These are phyloP conservation scores for Synchiropus splendidus DNA, from an alignment of 2,113 vertebrate species.

Conservation along the genomic window DNA sequence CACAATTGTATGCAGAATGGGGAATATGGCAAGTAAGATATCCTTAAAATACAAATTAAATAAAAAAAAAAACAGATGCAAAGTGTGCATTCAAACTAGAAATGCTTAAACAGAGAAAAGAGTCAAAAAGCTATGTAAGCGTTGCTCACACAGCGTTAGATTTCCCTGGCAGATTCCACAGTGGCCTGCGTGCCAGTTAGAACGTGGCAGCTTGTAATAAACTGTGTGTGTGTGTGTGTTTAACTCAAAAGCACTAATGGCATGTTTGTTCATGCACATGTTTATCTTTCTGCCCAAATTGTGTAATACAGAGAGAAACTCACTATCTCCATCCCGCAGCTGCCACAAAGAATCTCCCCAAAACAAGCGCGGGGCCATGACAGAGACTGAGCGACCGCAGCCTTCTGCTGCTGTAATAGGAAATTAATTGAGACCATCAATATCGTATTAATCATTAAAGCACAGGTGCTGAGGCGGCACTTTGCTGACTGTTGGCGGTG, in stretches of 20 bases:
- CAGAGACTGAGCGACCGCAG: conserved; percentile 65
- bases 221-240: conserved; percentile 25
- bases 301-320: conserved; percentile 16
- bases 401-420: conserved; percentile 70
- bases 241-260: conserved; percentile 22
- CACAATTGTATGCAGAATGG: too few relatives aligned
- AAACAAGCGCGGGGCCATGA: conserved; percentile 61
- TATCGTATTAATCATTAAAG: conserved; percentile 78
- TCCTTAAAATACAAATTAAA: too few relatives aligned
- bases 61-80: too few relatives aligned
- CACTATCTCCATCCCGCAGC: conserved; percentile 64
- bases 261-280: conserved; percentile 22
- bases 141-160: too few relatives aligned
- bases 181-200: too few relatives aligned
- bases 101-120: too few relatives aligned
- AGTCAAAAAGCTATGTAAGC: too few relatives aligned
- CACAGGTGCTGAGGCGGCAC: conserved; percentile 73
- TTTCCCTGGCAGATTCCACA: too few relatives aligned
- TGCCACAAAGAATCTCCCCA: conserved; percentile 61
- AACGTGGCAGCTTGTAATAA: conserved; percentile 31
- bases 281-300: conserved; percentile 32
- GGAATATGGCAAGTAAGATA: too few relatives aligned
- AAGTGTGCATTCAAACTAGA: too few relatives aligned
- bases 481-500: conserved; percentile 61
- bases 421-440: conserved; percentile 80